These are phyloP conservation scores for Endotricha flammealis DNA, from an alignment of 2,888 invertebrate genomes.

Conservation along the genomic window DNA sequence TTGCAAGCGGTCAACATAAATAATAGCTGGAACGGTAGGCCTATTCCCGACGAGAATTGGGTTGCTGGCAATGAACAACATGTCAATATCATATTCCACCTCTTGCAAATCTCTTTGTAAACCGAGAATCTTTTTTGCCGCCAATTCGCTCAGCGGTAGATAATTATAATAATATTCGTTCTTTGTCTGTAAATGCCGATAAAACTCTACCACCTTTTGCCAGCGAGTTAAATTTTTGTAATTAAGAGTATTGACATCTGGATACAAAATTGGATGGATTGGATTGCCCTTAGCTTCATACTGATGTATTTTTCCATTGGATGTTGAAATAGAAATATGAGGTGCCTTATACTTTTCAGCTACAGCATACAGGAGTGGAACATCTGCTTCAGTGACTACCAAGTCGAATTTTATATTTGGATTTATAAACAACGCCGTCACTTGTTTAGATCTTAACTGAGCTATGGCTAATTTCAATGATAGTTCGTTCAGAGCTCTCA, in stretches of 20 bases:
- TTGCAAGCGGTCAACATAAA: constrained; percentile 61
- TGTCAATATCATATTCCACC: constrained; percentile 62
- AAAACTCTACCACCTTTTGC: constrained; percentile 51
- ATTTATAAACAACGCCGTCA: constrained; percentile 56
- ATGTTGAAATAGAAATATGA: constrained; percentile 70
- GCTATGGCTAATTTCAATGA: constrained; percentile 54
- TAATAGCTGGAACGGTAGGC: constrained; percentile 54
- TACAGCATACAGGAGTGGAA: constrained; percentile 66
- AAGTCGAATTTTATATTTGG: constrained; percentile 74
- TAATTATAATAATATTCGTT: constrained; percentile 57
- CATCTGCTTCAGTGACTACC: constrained; percentile 75
- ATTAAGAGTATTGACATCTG: constrained; percentile 64
- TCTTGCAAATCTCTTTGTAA: constrained; percentile 50
- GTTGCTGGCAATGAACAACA: constrained; percentile 58
- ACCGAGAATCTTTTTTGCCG: constrained; percentile 54
- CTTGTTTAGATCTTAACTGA: constrained; percentile 59
- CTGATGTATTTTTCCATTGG: constrained; percentile 65
- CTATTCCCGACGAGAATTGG: constrained; percentile 58
- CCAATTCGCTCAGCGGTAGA: constrained; percentile 51
- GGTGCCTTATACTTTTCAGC: constrained; percentile 75
- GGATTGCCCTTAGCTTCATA: constrained; percentile 74
- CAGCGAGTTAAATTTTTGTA: constrained; percentile 56
- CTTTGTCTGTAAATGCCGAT: constrained; percentile 47
- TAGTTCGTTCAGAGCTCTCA: constrained; percentile 49
- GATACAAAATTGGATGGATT: constrained; percentile 69